Conservation (phyloP, 2,888 invertebrate species). For the Sialis fuliginosa region DNA sequence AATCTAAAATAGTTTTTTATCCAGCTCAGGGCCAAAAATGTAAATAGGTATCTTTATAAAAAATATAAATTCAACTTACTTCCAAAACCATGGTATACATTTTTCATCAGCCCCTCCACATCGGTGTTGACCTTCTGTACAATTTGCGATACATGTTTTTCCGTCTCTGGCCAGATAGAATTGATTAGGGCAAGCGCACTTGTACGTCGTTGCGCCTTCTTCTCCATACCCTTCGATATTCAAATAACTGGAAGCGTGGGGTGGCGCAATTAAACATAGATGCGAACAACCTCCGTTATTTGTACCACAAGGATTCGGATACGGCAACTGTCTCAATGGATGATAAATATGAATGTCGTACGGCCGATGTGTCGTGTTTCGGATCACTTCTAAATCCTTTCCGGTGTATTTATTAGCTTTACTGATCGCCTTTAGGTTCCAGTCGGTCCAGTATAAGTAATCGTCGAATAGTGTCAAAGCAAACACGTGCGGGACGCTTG, state of each 20-base stretch:
- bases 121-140: conserved; percentile 74
- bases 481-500: conserved; percentile 85
- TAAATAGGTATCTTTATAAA: neutral
- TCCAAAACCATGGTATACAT: conserved; percentile 65
- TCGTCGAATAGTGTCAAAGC: conserved; percentile 90
- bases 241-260: conserved; percentile 53
- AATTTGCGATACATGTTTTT: conserved; percentile 86
- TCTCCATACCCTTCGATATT: conserved; percentile 64
- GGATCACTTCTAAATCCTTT: conserved; percentile 47
- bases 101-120: conserved; percentile 52
- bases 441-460: conserved; percentile 91
- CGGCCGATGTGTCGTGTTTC: conserved; percentile 88
- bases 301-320: conserved; percentile 74
- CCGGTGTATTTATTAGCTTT: conserved; percentile 86
- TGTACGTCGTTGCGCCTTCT: conserved; percentile 60
- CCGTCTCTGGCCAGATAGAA: conserved; percentile 66
- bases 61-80: conserved; percentile 27
- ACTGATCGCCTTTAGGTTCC: conserved; percentile 88
- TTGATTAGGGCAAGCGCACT: conserved; percentile 91
- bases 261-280: conserved; percentile 80
- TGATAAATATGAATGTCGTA: conserved; percentile 90
- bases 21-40: conserved; percentile 32
- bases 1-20: no score
- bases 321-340: conserved; percentile 68
- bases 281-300: conserved; percentile 95